Evolutionary conservation across 2,888 invertebrate species (phyloP), one percentile per base, ranked within the genome.

Genomic region (Stramonita haemastoma): DNA sequence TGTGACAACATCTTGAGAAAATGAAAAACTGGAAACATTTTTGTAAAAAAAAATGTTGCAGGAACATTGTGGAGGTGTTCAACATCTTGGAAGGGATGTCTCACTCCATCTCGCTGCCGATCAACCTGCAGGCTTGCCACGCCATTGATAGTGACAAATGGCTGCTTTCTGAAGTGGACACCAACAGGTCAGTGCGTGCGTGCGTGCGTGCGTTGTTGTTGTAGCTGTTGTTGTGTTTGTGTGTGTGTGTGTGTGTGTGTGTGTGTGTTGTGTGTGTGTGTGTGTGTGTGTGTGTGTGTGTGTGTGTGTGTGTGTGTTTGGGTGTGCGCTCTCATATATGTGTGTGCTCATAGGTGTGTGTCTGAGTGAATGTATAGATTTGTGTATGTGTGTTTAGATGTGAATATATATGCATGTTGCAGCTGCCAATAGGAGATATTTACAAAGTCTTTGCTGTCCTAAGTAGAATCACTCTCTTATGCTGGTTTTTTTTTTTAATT

Each of bases 51-150:
- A 32, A 17, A 1, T 86, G 66, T 91, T 92, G 19, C 93, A 95
- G 95, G 22, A 92, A 93, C 70, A 92, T 89, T 81, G 90, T 95
- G 57, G 94, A 94, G 79, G 92, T 95, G 17, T 26, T 95, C 66
- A 92, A 94, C 90, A 89, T 95, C 66, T 90, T 95, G 81, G 94
- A 94, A 89, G 95, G 95, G 4, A 88, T 94, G 22, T 93, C 93
- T 29, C 93, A 94, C 89, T 91, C 92, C 29, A 91, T 95, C 15
- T 91, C 93, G 0, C 91, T 95, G 57, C 95, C 95, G 11, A 70
- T 95, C 70, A 92, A 93, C n/a, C 91, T 95, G 6, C 90, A 93
- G 46, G 89, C 92, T 19, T 90, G 95, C 17, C 92, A 93, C 56
- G 93, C 94, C 89, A 89, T 94, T 0, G 94, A 93, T 26, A 84